These are phyloP conservation scores for Myrmecophaga tridactyla DNA, from an alignment of 2,113 vertebrate species.

Conservation along the genomic window DNA sequence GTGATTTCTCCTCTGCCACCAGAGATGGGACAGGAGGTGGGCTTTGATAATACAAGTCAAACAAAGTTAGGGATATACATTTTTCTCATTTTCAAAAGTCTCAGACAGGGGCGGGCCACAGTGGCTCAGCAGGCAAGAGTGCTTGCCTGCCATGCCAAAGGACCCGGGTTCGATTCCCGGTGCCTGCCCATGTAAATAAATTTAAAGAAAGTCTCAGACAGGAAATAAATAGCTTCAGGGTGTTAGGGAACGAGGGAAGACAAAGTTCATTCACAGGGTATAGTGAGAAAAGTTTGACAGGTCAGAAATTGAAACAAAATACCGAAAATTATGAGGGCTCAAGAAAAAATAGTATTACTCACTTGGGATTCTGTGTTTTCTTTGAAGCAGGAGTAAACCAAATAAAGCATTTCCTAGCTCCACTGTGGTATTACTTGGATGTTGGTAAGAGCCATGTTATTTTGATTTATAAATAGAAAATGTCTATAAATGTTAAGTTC, in stretches of 20 bases:
- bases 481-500: neutral
- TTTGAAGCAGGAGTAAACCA: constrained; percentile 7
- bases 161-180: too few species aligned
- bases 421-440: neutral
- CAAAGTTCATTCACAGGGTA: constrained; percentile 48
- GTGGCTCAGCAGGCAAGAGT: too few species aligned
- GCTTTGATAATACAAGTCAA: neutral
- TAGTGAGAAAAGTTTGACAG: neutral
- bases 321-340: neutral
- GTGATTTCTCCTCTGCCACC: neutral
- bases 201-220: constrained; percentile 6
- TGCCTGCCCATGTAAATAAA: too few species aligned
- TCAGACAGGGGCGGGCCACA: too few species aligned
- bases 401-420: neutral
- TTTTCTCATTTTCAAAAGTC: constrained; percentile 10
- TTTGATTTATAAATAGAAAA: constrained; percentile 26
- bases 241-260: constrained; percentile 38
- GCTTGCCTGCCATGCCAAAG: too few species aligned
- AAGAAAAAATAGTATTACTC: neutral
- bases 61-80: neutral
- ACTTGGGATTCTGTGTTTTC: neutral
- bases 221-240: constrained; percentile 39
- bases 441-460: neutral
- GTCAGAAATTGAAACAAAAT: constrained; percentile 42
- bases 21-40: neutral